Evolutionary conservation across 2,113 vertebrate species (phyloP).

Genomic region (Poicephalus gulielmi): DNA sequence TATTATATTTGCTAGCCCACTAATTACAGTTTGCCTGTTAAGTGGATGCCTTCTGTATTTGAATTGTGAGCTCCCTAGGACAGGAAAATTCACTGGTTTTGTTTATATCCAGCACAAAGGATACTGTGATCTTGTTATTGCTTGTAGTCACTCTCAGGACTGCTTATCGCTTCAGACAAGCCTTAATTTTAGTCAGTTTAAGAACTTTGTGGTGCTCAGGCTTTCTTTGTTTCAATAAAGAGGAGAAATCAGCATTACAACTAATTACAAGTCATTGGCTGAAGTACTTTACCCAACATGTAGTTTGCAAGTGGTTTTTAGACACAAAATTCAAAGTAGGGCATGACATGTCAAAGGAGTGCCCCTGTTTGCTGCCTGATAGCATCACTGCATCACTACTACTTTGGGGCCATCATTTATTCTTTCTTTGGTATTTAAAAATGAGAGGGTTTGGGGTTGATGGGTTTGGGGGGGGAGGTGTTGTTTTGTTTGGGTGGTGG

Average conservation of each 20-base stretch:
- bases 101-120: neutral
- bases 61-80: neutral
- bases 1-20: neutral
- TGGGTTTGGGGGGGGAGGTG: neutral
- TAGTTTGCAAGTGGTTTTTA: neutral
- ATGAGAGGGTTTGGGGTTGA: neutral
- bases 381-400: neutral
- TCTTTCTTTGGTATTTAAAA: neutral
- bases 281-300: neutral
- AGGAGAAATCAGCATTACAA: neutral
- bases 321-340: neutral
- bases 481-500: neutral
- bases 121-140: neutral
- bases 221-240: neutral
- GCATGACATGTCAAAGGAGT: neutral
- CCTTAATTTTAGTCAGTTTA: neutral
- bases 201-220: neutral
- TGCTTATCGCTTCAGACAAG: neutral
- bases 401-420: neutral
- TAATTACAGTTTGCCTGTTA: slow-evolving; percentile 7
- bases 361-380: neutral
- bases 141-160: neutral
- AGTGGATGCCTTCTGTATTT: neutral
- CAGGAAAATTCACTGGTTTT: neutral
- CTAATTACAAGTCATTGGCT: neutral